Conservation (phyloP, 2,113 vertebrate species). For the Elanus axillaris region DNA sequence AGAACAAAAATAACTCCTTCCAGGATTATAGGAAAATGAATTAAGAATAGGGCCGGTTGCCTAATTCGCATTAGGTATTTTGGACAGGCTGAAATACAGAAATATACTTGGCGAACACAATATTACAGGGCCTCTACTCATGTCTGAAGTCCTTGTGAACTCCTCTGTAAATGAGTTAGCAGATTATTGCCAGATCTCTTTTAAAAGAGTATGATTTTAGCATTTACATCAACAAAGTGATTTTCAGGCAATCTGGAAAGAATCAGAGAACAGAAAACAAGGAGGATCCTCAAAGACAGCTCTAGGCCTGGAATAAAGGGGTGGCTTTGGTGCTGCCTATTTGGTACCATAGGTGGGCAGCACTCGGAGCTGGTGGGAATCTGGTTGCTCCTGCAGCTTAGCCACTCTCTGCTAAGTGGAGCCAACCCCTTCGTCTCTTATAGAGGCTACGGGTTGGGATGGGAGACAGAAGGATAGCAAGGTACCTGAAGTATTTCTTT, state of each 20-base stretch:
- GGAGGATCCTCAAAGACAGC: background rate
- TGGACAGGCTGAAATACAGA: background rate
- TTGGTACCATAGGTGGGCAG: background rate
- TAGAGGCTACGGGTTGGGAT: background rate
- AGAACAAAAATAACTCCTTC: conserved; percentile 29
- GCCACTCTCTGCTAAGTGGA: background rate
- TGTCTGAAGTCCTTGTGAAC: background rate
- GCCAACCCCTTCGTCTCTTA: background rate
- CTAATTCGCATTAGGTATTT: conserved; percentile 10
- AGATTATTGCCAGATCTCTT: background rate
- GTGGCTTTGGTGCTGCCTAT: background rate
- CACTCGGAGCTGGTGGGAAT: background rate
- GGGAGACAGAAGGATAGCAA: background rate
- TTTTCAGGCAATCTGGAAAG: background rate
- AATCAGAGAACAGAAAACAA: background rate
- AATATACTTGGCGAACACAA: background rate
- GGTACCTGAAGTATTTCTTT: background rate
- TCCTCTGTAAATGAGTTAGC: background rate
- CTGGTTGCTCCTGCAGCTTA: background rate
- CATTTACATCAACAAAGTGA: background rate
- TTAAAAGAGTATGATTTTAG: background rate
- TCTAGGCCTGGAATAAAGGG: background rate
- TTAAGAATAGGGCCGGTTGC: conserved; percentile 26
- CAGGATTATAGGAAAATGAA: conserved; percentile 45
- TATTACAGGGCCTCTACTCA: background rate